Base-by-base conservation (phyloP, 2,113 vertebrate genomes). In the Hiodon alosoides region DNA sequence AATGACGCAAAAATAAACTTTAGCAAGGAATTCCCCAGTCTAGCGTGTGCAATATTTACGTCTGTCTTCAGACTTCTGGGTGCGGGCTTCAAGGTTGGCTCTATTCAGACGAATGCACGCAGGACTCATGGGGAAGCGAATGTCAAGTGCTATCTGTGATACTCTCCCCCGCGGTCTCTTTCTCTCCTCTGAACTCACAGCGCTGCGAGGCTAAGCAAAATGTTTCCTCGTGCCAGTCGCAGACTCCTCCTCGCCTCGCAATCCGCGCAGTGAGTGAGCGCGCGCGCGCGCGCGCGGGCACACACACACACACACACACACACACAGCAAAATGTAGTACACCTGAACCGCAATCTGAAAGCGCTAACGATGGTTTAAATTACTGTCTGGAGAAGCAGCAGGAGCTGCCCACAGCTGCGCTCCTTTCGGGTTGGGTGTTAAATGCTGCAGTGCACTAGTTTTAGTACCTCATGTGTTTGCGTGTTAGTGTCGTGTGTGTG, bases 241-340 rank as follows among this genome's bases (percentile, higher is more conserved):
- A 62, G 79, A 78, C 81, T 78, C 83, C 83, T 71, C 83, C 82
- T 77, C 54, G 71, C 71, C 66, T 69, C 67, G 58, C 73, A 14
- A 60, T 46, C 52, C 51, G 62, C 71, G 17, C 14, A 8, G 52
- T 78, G 77, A 81, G 78, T 52, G 50, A 59, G 68, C 72, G 73
- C 61, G 46, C 3, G 57, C 72, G 11, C 14, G 3, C 7, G 31
- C 11, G 69, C 14, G 8, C 53, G 69, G 5, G 47, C 75, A 70
- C 65, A 66, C 71, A 52, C 71, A 51, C 48, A 14, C 31, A 6
- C 50, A 4, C 5, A 53, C 5, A 52, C 67, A 53, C 5, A 17
- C 67, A 54, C 48, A 5, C 7, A 7, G 17, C 64, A 47, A 14
- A 14, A 66, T 31, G 46, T 47, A 8, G 3, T 74, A 74, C 83